A percentile compares a stretch with the other conserved stretches of the same genome.
These are phyloP conservation scores for Lanistes nyassanus DNA, from an alignment of 1,140 invertebrate species.

Conservation along the genomic window DNA sequence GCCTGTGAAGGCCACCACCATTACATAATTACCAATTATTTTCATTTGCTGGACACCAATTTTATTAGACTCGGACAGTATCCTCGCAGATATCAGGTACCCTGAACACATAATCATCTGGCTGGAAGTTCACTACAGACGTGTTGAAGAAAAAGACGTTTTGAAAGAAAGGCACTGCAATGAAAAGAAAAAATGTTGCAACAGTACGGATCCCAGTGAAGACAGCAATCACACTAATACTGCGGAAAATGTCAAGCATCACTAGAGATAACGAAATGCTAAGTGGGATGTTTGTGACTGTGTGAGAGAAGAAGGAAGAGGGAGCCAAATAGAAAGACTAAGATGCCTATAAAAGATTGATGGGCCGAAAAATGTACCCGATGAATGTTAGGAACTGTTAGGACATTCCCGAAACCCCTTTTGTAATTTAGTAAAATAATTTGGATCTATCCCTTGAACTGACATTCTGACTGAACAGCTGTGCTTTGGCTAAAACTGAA, in stretches of 20 bases:
- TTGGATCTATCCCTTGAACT: too few relatives aligned
- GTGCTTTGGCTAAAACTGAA: too few relatives aligned
- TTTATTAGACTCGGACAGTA: too few relatives aligned
- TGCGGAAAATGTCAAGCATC: neutral
- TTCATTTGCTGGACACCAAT: too few relatives aligned
- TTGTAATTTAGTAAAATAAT: too few relatives aligned
- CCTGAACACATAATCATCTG: neutral
- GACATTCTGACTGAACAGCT: too few relatives aligned
- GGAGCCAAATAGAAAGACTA: neutral
- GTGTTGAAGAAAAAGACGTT: slow-evolving; percentile 2
- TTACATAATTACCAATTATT: too few relatives aligned
- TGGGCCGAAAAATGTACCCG: too few relatives aligned
- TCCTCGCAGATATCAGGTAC: neutral
- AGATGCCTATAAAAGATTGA: neutral
- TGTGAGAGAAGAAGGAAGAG: neutral
- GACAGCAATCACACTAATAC: neutral
- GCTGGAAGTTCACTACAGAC: neutral
- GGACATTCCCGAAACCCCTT: too few relatives aligned
- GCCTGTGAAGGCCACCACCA: too few relatives aligned
- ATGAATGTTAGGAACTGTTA: too few relatives aligned
- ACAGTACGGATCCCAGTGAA: neutral
- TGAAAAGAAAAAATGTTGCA: neutral
- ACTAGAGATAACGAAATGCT: neutral
- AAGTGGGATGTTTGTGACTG: neutral
- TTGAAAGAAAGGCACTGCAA: neutral